Evolutionary conservation across 2,888 invertebrate genomes (phyloP).

Genomic region (Actias luna): DNA sequence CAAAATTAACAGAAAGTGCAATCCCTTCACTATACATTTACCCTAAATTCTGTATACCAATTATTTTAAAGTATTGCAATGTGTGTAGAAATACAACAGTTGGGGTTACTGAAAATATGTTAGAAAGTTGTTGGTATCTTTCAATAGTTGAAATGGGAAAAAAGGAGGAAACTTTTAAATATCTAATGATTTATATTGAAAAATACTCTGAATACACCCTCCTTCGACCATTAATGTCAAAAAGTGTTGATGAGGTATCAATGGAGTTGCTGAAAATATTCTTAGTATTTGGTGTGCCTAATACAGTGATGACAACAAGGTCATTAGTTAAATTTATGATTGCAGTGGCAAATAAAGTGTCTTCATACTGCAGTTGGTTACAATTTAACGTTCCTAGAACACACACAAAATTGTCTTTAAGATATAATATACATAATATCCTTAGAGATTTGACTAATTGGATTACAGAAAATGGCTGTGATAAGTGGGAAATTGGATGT

Average conservation of each 20-base stretch:
- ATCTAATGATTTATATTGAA: constrained; percentile 4
- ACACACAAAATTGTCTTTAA: neutral
- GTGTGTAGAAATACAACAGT: neutral
- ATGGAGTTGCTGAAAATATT: constrained; percentile 1
- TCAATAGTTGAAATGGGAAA: neutral
- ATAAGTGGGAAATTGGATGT: constrained; percentile 9
- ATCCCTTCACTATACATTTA: constrained; percentile 22
- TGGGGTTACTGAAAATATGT: neutral
- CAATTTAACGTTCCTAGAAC: neutral
- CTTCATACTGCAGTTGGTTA: neutral
- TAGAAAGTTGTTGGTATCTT: neutral
- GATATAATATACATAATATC: neutral
- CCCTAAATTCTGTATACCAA: constrained; percentile 23
- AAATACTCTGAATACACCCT: neutral
- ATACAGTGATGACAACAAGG: neutral
- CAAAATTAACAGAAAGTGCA: neutral
- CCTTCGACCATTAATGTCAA: neutral
- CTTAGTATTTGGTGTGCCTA: neutral
- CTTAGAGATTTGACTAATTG: neutral
- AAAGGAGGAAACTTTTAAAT: neutral
- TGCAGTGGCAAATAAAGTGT: neutral
- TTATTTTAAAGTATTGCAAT: neutral
- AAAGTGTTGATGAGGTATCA: neutral
- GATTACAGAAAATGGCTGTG: constrained; percentile 1
- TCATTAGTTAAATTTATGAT: neutral